Base-by-base conservation (phyloP, 2,888 invertebrate species). In the Actias luna region DNA sequence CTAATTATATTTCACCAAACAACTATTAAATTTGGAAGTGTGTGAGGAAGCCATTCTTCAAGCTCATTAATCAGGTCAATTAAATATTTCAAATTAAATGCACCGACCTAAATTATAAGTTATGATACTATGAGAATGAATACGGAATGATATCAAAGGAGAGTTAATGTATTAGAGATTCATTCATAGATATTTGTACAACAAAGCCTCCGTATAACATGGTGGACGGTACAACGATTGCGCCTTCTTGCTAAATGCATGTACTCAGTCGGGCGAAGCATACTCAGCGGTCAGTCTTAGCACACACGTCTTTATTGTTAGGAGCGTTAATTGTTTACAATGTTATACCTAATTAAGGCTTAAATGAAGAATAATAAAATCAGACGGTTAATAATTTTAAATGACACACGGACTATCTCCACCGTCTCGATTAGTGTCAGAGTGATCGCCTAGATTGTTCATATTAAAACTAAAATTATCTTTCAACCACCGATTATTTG, bases 151-250 rank as follows among this genome's bases (percentile, higher is more conserved):
- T 31, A 58, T 22, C 16, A 27, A n/a, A 16, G 42, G 42, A 33
- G 42, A 39, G 31, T 39, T 33, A 52, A 73, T 74, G 79, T 82
- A 84, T 82, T 81, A 83, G 82, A 86, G 87, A 88, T 88, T 73
- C 76, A 78, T 80, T 80, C 73, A 76, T 76, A 83, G 84, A 87
- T 87, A 87, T 50, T 75, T 68, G 67, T 76, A 86, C 88, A 88
- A 90, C 85, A 89, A 89, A 88, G 88, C 82, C 79, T 84, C 80
- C 83, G 77, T 83, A 85, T 87, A 84, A 86, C 85, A 83, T 78
- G 76, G 75, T 75, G 73, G 73, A 77, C 75, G 74, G 71, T 69
- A 72, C 65, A 72, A 72, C 76, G 74, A 64, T 80, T 79, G 80
- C 61, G 73, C 76, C 73, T 80, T 77, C 74, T 85, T 85, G 83